phyloP scores from a whole-genome alignment of 2,113 vertebrate species.

The Chloebia gouldiae region DNA sequence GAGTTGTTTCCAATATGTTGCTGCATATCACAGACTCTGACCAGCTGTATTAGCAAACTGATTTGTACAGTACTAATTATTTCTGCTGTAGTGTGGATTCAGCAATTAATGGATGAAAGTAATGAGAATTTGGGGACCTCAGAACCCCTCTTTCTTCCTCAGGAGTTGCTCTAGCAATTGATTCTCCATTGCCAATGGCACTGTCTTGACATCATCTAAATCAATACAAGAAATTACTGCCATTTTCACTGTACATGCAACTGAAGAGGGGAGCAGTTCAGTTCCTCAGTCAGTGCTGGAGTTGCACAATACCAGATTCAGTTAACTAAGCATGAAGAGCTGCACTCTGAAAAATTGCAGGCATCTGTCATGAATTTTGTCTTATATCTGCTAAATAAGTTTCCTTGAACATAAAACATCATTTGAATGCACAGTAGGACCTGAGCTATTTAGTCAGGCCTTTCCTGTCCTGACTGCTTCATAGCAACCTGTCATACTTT shows the following conservation, averaged over 20 bases:
- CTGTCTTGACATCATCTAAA: not conserved
- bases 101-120: not conserved
- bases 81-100: not conserved
- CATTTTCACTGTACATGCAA: not conserved
- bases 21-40: not conserved
- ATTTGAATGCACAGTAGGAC: not conserved
- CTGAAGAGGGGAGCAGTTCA: not conserved
- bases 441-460: conserved; percentile 2
- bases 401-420: conserved; percentile 18
- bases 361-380: not conserved
- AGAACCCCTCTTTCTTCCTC: not conserved
- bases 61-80: not conserved
- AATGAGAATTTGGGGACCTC: not conserved
- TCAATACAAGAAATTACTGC: not conserved
- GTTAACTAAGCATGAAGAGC: not conserved
- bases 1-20: not conserved
- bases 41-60: not conserved
- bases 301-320: not conserved
- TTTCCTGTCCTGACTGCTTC: not conserved
- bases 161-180: not conserved
- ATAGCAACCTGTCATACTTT: conserved; percentile 4
- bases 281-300: not conserved
- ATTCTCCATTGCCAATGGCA: not conserved
- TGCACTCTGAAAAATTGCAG: not conserved
- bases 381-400: conserved; percentile 34